Base-by-base conservation (phyloP, 2,797 vertebrate species). In the Sarcophilus harrisii region DNA sequence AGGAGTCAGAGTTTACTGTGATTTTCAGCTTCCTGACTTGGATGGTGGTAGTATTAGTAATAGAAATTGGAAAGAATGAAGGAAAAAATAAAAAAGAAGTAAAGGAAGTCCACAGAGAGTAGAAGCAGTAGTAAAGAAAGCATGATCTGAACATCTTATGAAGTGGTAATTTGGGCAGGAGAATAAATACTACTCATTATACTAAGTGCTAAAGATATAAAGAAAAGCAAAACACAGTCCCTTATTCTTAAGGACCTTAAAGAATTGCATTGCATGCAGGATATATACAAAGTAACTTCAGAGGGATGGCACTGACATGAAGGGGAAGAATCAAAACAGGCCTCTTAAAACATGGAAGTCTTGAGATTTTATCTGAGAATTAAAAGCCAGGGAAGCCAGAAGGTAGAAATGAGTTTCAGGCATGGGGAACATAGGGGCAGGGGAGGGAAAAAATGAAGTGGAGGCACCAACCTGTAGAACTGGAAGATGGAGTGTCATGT, bases 71-170 rank as follows among this genome's bases (percentile, higher is more conserved):
- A 66, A 90, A 58, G 58, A 90, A 92, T 9, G 91, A 66, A 57
- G 73, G 18, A 13, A 1, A 57, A 30, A 49, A 90, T 4, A 92
- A 87, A 94, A 91, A 73, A 95, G 93, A 55, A 96, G 55, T 11
- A 49, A 49, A n/a, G 30, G 57, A 95, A 91, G 58, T 73, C 52
- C 32, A 24, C 1, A 0, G 94, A 60, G 55, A 58, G 14, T 62
- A 32, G 30, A 62, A 28, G 11, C 60, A 32, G 59, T n/a, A 66
- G 30, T 66, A 30, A 66, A n/a, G 30, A 30, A 32, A 66, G 13
- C 30, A 14, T 66, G 30, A 9, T 16, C 60, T 66, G 60, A 60
- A 30, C 30, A n/a, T 66, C 4, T 30, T 13, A 66, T 32, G 12
- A 66, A n/a, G 60, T 32, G 30, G 28, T 66, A 32, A 13, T 66